Conservation (phyloP, 2,888 invertebrate genomes). For the Hydrotaea cyrtoneurina region DNA sequence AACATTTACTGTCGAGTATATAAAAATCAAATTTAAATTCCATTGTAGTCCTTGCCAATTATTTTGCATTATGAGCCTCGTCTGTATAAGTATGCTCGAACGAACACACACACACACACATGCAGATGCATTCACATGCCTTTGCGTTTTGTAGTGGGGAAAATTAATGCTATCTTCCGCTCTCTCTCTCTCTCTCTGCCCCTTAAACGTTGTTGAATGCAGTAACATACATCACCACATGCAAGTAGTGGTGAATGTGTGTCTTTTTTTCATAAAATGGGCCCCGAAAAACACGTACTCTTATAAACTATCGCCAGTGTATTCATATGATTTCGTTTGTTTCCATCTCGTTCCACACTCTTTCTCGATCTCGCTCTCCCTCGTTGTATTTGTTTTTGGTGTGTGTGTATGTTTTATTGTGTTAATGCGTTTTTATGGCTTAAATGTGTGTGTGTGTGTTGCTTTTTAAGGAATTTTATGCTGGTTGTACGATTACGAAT, state of each 20-base stretch:
- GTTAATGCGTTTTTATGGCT: slow-evolving; percentile 35
- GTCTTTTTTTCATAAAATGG: slow-evolving; percentile 33
- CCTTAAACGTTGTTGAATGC: slow-evolving; percentile 13
- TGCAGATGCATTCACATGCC: slow-evolving; percentile 12
- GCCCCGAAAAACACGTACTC: not conserved
- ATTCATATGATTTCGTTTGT: slow-evolving; percentile 12
- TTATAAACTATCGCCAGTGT: slow-evolving; percentile 20
- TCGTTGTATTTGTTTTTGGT: not conserved
- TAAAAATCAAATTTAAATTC: slow-evolving; percentile 68
- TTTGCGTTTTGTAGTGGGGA: not conserved
- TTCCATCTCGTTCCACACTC: not conserved
- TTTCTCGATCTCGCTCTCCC: not conserved
- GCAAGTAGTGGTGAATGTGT: too few species aligned
- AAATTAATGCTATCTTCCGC: not conserved
- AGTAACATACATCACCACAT: slow-evolving; percentile 46
- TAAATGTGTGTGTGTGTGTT: slow-evolving; percentile 17
- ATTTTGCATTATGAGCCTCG: slow-evolving; percentile 64
- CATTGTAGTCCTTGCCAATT: slow-evolving; percentile 68
- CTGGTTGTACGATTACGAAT: too few species aligned
- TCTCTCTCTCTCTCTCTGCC: not conserved
- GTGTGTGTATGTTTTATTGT: slow-evolving; percentile 29
- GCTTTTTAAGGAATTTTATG: not conserved
- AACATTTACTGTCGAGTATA: slow-evolving; percentile 43
- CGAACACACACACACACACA: not conserved
- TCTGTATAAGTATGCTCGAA: not conserved